Evolutionary conservation across 2,113 vertebrate species (phyloP).

Genomic region (Epinephelus lanceolatus): DNA sequence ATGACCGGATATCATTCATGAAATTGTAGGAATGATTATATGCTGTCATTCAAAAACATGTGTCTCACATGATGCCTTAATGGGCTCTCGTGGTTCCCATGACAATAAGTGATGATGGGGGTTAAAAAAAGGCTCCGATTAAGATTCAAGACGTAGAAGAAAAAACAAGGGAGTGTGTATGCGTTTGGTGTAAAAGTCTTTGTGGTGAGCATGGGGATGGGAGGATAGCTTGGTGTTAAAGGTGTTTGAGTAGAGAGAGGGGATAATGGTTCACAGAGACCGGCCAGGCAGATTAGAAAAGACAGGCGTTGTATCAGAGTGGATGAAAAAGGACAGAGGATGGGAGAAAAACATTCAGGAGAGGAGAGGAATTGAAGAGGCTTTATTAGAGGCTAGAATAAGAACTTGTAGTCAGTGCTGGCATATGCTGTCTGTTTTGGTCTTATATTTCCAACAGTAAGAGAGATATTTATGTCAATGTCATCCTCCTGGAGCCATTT

Average conservation of each 20-base stretch:
- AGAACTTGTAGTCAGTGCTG: slow-evolving; percentile 11
- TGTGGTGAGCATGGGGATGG: background rate
- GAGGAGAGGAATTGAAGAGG: slow-evolving; percentile 5
- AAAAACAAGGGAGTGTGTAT: background rate
- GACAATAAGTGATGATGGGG: background rate
- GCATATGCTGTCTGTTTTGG: slow-evolving; percentile 9
- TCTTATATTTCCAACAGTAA: slow-evolving; percentile 32
- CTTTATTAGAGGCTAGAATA: slow-evolving; percentile 33
- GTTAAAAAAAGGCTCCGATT: background rate
- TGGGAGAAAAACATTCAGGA: slow-evolving; percentile 17
- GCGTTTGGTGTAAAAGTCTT: background rate
- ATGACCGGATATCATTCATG: background rate
- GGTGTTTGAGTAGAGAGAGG: slow-evolving; percentile 2
- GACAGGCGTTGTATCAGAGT: slow-evolving; percentile 21
- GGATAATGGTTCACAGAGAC: slow-evolving; percentile 8
- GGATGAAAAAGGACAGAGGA: slow-evolving; percentile 45
- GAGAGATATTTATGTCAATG: background rate
- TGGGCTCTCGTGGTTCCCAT: background rate
- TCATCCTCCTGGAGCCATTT: slow-evolving; percentile 24
- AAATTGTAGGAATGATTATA: slow-evolving; percentile 1
- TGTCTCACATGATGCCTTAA: background rate
- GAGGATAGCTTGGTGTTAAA: slow-evolving; percentile 13
- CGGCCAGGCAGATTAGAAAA: slow-evolving; percentile 35
- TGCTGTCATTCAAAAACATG: slow-evolving; percentile 17
- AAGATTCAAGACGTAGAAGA: background rate